Evolutionary conservation across 2,888 invertebrate genomes (phyloP).

Genomic region (Nyleta sp.): DNA sequence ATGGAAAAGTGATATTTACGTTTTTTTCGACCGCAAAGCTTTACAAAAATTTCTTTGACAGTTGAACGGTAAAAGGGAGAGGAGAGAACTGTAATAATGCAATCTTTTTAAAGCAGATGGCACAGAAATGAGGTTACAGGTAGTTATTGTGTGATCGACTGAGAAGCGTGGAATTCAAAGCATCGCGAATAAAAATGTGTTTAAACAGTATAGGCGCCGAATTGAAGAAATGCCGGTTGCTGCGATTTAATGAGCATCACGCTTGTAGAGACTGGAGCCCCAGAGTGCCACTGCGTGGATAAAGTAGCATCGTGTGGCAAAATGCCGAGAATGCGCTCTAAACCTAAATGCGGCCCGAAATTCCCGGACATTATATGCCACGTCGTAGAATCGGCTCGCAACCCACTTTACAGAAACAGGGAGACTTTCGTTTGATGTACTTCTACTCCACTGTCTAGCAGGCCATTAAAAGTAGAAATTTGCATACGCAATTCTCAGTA

Average conservation of each 20-base stretch:
- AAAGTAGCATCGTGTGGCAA: slow-evolving; percentile 31
- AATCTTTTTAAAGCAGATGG: not conserved
- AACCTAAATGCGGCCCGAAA: slow-evolving; percentile 35
- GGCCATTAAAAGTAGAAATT: slow-evolving; percentile 51
- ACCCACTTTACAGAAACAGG: slow-evolving; percentile 31
- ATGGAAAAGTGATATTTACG: slow-evolving; percentile 22
- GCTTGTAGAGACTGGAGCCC: slow-evolving; percentile 5
- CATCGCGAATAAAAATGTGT: not conserved
- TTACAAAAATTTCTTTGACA: slow-evolving; percentile 16
- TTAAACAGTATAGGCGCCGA: slow-evolving; percentile 4
- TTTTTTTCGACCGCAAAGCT: slow-evolving; percentile 8
- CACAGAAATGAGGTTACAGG: slow-evolving; percentile 5
- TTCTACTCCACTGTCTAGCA: slow-evolving; percentile 33
- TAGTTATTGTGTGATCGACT: slow-evolving; percentile 6
- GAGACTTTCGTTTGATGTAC: slow-evolving; percentile 47
- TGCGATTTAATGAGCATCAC: slow-evolving; percentile 29
- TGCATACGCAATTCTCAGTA: slow-evolving; percentile 36
- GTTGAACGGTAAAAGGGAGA: not conserved
- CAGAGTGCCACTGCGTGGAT: slow-evolving; percentile 12
- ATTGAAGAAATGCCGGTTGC: slow-evolving; percentile 4
- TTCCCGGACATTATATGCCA: slow-evolving; percentile 27
- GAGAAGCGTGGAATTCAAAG: not conserved
- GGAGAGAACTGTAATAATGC: slow-evolving; percentile 16
- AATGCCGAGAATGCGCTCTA: slow-evolving; percentile 30
- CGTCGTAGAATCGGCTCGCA: slow-evolving; percentile 21